Evolutionary conservation across 2,113 vertebrate species (phyloP), one percentile per base, ranked within the genome.

Genomic region (Aphyosemion australe): DNA sequence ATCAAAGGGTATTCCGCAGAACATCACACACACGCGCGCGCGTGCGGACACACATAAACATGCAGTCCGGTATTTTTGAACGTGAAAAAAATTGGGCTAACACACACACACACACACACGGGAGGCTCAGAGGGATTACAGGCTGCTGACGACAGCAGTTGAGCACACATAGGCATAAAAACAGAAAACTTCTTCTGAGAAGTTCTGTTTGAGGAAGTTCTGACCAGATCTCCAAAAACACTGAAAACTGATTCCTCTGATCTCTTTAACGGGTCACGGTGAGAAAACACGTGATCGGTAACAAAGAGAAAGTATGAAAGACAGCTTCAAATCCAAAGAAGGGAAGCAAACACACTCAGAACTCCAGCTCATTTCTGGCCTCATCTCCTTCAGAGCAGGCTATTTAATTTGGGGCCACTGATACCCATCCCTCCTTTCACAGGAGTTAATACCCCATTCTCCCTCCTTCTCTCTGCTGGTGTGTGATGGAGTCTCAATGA

Each of bases 91-190:
- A 87, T 86, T 72, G 78, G 82, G 87, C 85, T 78, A 74, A 87
- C 74, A 94, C 69, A 80, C 73, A 80, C 16, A 94, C 53, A 26
- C 56, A 43, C 54, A 20, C 37, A 53, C 71, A 66, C 34, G 90
- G 90, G 92, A 94, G 94, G 96, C 95, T 95, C 95, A 94, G 95
- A 88, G 94, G 95, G 96, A 97, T 96, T 96, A 97, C 89, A 96
- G 94, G 94, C 92, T 97, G 95, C 96, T 97, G 95, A 98, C 94
- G 91, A 95, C 92, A 91, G 95, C 94, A 97, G 94, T 94, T 95
- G 95, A 96, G 89, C 73, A 89, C 86, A 74, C 69, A 82, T 74
- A 78, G 66, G 73, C 80, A 84, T 69, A 86, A 78, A 86, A 78
- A 89, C 74, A 74, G 69, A 78, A 87, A 90, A 89, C 74, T 87